Conservation (phyloP, 1,140 invertebrate species). For the Penaeus chinensis region DNA sequence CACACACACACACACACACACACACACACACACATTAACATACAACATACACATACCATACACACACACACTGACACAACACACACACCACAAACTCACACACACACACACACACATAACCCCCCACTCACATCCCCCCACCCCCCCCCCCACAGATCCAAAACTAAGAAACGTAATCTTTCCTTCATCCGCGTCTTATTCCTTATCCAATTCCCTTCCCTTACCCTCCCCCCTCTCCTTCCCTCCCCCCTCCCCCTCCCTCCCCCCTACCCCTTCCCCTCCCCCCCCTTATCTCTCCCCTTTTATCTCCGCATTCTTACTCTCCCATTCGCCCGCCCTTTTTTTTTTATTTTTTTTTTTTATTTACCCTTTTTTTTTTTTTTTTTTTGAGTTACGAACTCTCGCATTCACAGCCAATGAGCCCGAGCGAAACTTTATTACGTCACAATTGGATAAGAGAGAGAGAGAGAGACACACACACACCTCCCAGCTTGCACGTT, state of each 20-base stretch:
- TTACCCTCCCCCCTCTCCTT: background rate
- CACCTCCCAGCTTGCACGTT: no score
- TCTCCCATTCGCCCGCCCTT: no score
- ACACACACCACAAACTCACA: background rate
- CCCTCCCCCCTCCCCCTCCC: background rate
- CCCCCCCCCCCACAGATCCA: constrained; percentile 11
- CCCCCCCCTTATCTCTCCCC: no score
- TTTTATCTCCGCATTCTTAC: no score
- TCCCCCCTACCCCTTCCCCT: no score
- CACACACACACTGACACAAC: constrained; percentile 11
- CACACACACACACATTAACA: constrained; percentile 33
- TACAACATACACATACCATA: constrained; percentile 2
- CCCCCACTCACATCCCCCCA: background rate
- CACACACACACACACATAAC: constrained; percentile 12
- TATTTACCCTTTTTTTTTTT: no score
- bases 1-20: constrained; percentile 13
- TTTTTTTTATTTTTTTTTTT: no score
- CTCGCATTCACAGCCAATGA: no score
- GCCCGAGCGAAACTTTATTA: no score
- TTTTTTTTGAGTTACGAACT: no score
- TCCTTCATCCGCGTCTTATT: constrained; percentile 38
- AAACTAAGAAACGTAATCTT: background rate
- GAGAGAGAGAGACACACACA: no score
- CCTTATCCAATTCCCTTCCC: background rate
- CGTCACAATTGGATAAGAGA: no score